Percentiles rank a stretch among this genome's conserved stretches.
Conservation (phyloP, 2,888 invertebrate species). For the Eurytoma adleriae region DNA sequence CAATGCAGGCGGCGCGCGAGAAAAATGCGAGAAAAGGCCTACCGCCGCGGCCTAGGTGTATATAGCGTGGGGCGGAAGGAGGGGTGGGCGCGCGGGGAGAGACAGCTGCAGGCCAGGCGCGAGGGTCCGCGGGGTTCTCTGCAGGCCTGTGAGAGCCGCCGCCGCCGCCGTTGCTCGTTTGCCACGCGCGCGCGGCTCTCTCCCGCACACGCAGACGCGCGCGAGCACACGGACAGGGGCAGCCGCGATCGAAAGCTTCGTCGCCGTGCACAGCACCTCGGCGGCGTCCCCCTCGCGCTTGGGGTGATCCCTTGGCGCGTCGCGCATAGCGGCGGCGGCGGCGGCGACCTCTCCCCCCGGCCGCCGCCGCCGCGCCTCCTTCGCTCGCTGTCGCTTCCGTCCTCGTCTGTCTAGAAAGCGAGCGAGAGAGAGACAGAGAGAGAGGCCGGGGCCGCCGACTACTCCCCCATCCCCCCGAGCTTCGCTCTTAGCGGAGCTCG, state of each 20-base stretch:
- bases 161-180: conserved; percentile 64
- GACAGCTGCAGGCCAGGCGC: conserved; percentile 72
- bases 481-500: conserved; percentile 53
- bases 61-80: conserved; percentile 17
- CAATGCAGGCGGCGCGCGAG: conserved; percentile 21
- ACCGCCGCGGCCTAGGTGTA: neutral
- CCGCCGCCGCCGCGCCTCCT: conserved; percentile 12
- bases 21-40: conserved; percentile 9
- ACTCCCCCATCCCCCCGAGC: neutral
- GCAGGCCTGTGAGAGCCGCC: neutral
- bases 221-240: neutral
- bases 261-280: neutral
- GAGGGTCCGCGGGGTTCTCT: conserved; percentile 66
- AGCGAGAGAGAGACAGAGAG: neutral
- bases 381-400: conserved; percentile 7
- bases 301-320: conserved; percentile 23
- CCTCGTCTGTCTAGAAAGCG: neutral
- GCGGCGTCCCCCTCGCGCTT: neutral
- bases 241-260: conserved; percentile 16
- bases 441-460: neutral
- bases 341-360: conserved; percentile 19
- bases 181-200: conserved; percentile 54
- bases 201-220: neutral
- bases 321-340: conserved; percentile 15
- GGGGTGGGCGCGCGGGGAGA: conserved; percentile 58